These are phyloP conservation scores for Agonopterix alstromeriana DNA, from an alignment of 2,888 invertebrate genomes.

Conservation along the genomic window DNA sequence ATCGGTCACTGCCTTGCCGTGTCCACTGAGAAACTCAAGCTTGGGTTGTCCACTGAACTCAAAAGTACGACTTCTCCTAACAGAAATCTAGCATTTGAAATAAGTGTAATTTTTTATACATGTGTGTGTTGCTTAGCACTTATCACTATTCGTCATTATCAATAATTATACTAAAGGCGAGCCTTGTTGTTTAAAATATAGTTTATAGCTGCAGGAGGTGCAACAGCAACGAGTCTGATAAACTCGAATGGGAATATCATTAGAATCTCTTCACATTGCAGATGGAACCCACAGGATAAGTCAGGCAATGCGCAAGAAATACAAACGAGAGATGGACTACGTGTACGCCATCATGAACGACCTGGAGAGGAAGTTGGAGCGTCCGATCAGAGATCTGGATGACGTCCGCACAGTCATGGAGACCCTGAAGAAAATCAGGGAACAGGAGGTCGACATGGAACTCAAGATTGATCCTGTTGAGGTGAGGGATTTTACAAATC, in stretches of 20 bases:
- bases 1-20: conserved; percentile 86
- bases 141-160: too few species aligned
- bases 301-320: conserved; percentile 91
- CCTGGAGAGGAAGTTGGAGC: conserved; percentile 91
- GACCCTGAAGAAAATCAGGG: conserved; percentile 92
- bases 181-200: too few species aligned
- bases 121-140: too few species aligned
- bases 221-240: too few species aligned
- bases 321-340: conserved; percentile 94
- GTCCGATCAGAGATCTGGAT: conserved; percentile 93
- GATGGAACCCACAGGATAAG: conserved; percentile 88
- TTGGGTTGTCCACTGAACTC: conserved; percentile 88
- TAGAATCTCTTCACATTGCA: conserved; percentile 25
- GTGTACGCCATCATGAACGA: conserved; percentile 95
- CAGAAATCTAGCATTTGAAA: too few species aligned
- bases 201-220: too few species aligned
- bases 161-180: too few species aligned
- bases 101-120: too few species aligned
- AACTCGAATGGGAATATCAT: too few species aligned
- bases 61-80: conserved; percentile 71
- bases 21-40: conserved; percentile 89
- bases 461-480: conserved; percentile 95
- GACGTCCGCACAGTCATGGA: conserved; percentile 97
- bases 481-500: conserved; percentile 48
- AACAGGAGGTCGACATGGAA: conserved; percentile 97